These are phyloP conservation scores for Halocynthia aurantium DNA, from an alignment of 23 tunicate genomes.

Conservation along the genomic window DNA sequence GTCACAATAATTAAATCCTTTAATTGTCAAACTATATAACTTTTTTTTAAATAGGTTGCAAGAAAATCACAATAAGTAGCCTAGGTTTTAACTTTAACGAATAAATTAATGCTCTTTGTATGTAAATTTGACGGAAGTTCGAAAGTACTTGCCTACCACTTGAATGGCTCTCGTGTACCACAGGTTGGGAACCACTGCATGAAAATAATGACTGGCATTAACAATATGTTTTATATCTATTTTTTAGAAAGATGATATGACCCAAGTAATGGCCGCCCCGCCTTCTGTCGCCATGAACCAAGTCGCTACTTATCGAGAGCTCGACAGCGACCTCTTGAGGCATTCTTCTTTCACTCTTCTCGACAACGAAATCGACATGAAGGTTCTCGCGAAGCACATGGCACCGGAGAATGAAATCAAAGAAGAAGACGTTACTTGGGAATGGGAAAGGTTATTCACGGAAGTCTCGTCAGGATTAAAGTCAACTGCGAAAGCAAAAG, in stretches of 20 bases:
- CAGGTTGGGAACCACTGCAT: no score
- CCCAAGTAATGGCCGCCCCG: conserved; percentile 72
- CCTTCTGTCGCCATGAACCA: conserved; percentile 33
- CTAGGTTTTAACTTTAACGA: no score
- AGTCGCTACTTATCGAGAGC: conserved; percentile 80
- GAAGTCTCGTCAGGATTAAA: conserved; percentile 43
- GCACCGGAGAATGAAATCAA: conserved; percentile 39
- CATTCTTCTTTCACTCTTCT: conserved; percentile 74
- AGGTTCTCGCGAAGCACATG: conserved; percentile 60
- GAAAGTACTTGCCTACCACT: no score
- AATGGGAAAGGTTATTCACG: conserved; percentile 67
- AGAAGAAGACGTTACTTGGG: conserved; percentile 53
- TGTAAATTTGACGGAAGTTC: no score
- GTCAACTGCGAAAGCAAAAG: not conserved
- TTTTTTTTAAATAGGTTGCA: no score
- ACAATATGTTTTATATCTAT: not conserved
- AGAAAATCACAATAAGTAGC: no score
- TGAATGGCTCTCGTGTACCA: no score
- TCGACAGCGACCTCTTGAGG: conserved; percentile 67
- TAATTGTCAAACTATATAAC: no score
- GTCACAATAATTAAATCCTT: no score
- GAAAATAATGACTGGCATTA: no score
- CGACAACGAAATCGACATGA: conserved; percentile 72
- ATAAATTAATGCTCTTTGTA: no score
- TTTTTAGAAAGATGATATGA: conserved; percentile 46